Evolutionary conservation across 2,113 vertebrate genomes (phyloP).

Genomic region (Xyliphius kryptos): DNA sequence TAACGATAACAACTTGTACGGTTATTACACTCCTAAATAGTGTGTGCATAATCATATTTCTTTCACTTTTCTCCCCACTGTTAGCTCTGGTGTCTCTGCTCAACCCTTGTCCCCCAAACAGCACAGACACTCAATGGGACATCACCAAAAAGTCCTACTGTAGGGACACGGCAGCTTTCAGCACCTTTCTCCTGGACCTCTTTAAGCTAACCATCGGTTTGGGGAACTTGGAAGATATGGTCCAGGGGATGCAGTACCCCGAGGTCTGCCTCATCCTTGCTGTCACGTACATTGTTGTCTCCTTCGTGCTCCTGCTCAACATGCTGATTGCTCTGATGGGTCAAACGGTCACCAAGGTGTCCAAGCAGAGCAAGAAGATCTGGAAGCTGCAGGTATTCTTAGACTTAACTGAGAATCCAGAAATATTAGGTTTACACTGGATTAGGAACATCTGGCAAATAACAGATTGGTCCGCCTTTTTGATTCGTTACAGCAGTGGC

Average conservation of each 20-base stretch:
- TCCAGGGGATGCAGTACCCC: slow-evolving; percentile 81
- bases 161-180: slow-evolving; percentile 85
- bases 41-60: too few species aligned
- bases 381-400: slow-evolving; percentile 99
- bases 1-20: too few species aligned
- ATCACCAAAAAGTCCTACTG: too few species aligned
- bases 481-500: too few species aligned
- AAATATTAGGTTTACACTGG: too few species aligned
- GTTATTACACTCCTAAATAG: too few species aligned
- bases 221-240: slow-evolving; percentile 88
- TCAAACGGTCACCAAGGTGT: slow-evolving; percentile 91
- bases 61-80: too few species aligned
- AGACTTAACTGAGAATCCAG: too few species aligned
- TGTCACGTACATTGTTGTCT: slow-evolving; percentile 95
- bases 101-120: slow-evolving; percentile 69
- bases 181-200: slow-evolving; percentile 86
- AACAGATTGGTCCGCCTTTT: too few species aligned
- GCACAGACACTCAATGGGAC: slow-evolving; percentile 50
- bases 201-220: slow-evolving; percentile 97
- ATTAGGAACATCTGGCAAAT: too few species aligned
- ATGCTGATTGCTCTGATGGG: slow-evolving; percentile 99
- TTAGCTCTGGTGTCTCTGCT: slow-evolving; percentile 90
- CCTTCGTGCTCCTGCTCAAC: slow-evolving; percentile 94
- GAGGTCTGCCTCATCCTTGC: slow-evolving; percentile 86
- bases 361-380: slow-evolving; percentile 98